These are phyloP conservation scores for Mormyrus lacerda DNA, from an alignment of 2,113 vertebrate genomes.

Conservation along the genomic window DNA sequence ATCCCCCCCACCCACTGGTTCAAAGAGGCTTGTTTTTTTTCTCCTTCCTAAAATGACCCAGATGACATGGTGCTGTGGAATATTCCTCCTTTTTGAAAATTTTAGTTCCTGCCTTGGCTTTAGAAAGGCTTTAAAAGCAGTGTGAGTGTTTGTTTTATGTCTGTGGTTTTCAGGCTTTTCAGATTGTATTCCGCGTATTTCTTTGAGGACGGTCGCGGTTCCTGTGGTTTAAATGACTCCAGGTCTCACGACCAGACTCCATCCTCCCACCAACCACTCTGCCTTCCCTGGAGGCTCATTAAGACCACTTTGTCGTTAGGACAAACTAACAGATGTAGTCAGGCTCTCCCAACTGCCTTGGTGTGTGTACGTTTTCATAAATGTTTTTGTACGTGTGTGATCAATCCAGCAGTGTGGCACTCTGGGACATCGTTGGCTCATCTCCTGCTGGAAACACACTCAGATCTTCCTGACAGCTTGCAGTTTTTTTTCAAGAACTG, in stretches of 20 bases:
- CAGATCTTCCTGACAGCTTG: background rate
- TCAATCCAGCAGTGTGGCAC: background rate
- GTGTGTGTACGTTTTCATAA: background rate
- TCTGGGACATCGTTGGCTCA: background rate
- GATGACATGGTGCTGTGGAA: conserved; percentile 39
- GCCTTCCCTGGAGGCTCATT: background rate
- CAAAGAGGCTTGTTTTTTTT: conserved; percentile 14
- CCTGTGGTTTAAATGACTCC: background rate
- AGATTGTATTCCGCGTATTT: background rate
- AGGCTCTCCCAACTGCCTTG: background rate
- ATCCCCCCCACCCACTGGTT: conserved; percentile 8
- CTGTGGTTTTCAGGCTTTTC: background rate
- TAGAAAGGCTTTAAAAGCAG: conserved; percentile 32
- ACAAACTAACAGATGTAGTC: background rate
- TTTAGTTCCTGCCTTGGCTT: conserved; percentile 39
- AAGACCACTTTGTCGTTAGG: background rate
- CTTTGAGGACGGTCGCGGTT: background rate
- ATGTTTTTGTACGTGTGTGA: background rate
- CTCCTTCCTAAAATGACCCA: conserved; percentile 1
- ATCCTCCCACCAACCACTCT: background rate
- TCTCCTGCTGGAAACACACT: background rate
- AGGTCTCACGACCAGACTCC: background rate
- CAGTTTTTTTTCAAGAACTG: background rate
- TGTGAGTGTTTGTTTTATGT: conserved; percentile 20
- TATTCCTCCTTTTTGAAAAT: conserved; percentile 35